Conservation (phyloP, 2,888 invertebrate genomes). For the Epistrophe eligans region DNA sequence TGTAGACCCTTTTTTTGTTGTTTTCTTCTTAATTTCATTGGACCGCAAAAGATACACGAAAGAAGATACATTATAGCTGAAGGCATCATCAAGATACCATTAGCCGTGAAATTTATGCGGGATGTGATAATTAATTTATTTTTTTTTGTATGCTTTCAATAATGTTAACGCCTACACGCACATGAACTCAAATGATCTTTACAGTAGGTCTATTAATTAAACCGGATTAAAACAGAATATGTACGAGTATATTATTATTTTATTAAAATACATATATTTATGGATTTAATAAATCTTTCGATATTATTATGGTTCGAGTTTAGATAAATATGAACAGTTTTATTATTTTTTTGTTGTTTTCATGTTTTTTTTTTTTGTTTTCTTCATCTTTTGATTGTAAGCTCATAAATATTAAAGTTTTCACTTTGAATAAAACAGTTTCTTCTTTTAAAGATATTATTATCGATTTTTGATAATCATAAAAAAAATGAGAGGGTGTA, state of each 20-base stretch:
- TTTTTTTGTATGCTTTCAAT: constrained; percentile 36
- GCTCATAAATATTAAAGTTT: constrained; percentile 42
- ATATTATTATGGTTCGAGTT: constrained; percentile 15
- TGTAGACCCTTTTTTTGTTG: constrained; percentile 13
- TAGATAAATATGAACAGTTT: background rate
- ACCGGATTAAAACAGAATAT: constrained; percentile 25
- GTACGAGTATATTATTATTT: background rate
- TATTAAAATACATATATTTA: constrained; percentile 26
- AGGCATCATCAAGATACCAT: constrained; percentile 54
- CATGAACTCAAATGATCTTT: constrained; percentile 1
- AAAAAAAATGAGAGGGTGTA: constrained; percentile 37
- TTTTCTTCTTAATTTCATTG: constrained; percentile 24
- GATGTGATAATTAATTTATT: constrained; percentile 58
- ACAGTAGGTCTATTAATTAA: constrained; percentile 48
- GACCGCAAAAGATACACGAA: constrained; percentile 42
- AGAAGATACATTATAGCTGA: constrained; percentile 58
- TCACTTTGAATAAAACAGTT: constrained; percentile 15
- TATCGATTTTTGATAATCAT: constrained; percentile 7
- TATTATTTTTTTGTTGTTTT: constrained; percentile 15
- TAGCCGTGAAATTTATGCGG: constrained; percentile 60
- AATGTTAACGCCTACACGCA: constrained; percentile 44
- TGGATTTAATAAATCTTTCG: constrained; percentile 47
- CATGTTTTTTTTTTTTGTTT: background rate
- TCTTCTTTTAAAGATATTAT: background rate
- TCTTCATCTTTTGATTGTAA: background rate